Evolutionary conservation across 2,888 invertebrate species (phyloP).

Genomic region (Pristionchus entomophagus): DNA sequence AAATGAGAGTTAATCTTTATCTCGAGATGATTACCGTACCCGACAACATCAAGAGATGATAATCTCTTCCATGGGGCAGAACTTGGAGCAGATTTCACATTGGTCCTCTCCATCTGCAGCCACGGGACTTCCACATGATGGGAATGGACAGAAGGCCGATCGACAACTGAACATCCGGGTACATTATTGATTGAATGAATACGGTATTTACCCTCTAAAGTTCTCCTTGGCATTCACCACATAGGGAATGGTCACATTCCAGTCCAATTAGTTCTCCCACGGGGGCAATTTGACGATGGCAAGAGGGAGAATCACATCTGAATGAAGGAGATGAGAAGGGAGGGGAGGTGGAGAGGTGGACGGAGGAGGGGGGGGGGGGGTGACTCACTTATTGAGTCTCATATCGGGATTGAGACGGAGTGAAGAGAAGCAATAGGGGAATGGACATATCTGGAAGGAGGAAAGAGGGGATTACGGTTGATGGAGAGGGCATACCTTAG

Average conservation of each 20-base stretch:
- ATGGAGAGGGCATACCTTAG: not conserved
- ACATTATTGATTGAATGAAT: no score
- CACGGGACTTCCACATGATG: constrained; percentile 48
- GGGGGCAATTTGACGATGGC: constrained; percentile 31
- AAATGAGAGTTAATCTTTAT: constrained; percentile 2
- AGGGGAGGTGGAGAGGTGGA: not conserved
- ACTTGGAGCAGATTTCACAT: constrained; percentile 61
- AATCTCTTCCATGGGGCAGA: constrained; percentile 52
- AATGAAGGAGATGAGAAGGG: not conserved
- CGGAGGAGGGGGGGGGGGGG: not conserved
- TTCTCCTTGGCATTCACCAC: constrained; percentile 43
- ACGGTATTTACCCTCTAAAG: constrained; percentile 9
- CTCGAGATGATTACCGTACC: constrained; percentile 45
- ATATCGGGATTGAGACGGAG: constrained; percentile 41
- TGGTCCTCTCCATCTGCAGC: constrained; percentile 57
- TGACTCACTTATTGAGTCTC: constrained; percentile 13
- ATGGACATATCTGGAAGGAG: constrained; percentile 35
- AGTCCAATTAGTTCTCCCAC: not conserved
- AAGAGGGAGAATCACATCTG: constrained; percentile 31
- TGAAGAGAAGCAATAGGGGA: constrained; percentile 41
- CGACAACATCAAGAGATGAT: constrained; percentile 58
- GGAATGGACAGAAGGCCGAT: constrained; percentile 3
- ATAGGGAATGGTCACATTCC: constrained; percentile 22
- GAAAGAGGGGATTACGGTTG: not conserved
- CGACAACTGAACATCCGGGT: constrained; percentile 28